Base-by-base conservation (phyloP, 2,113 vertebrate species). In the Talpa occidentalis region DNA sequence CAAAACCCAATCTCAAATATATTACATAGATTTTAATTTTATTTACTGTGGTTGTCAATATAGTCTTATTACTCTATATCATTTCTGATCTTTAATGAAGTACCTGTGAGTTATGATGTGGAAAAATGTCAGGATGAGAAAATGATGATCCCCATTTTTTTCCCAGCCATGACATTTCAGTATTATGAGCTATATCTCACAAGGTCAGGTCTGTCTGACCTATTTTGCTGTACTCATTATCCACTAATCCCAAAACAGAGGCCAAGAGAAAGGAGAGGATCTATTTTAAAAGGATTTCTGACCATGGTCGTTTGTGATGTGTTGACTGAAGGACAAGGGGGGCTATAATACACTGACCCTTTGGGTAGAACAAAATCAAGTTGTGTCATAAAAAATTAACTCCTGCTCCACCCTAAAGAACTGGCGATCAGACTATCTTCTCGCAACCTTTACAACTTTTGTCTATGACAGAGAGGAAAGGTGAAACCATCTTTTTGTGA, bases 61-160 rank as follows among this genome's bases (percentile, higher is more conserved):
- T 80, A 96, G 87, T 90, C 76, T 96, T 97, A 96, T 82, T 94
- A 86, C 73, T 93, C 76, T 97, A 92, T 90, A 96, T 96, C 92
- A 93, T 92, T 93, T 94, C 76, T 95, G 74, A 90, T 96, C 88
- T 97, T 96, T 97, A 97, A 96, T 95, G 95, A 93, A 96, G 87
- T 93, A 90, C 80, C 87, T 95, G 44, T 97, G 94, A 97, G 90
- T 97, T 97, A 97, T 77, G 84, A 94, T 95, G 93, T 97, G 88
- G 81, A 80, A 95, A 96, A 95, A 88, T 95, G 84, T 96, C 95
- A 96, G 95, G 81, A 97, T 90, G 92, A 96, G 95, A 94, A 97
- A 97, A 85, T 93, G 92, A 95, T 88, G 84, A 59, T 91, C 72
- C 26, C 89, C n/a, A 89, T 96, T 97, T 95, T 86, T 83, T 81